These are phyloP conservation scores for Leucoma salicis DNA, from an alignment of 2,888 invertebrate species.

Conservation along the genomic window DNA sequence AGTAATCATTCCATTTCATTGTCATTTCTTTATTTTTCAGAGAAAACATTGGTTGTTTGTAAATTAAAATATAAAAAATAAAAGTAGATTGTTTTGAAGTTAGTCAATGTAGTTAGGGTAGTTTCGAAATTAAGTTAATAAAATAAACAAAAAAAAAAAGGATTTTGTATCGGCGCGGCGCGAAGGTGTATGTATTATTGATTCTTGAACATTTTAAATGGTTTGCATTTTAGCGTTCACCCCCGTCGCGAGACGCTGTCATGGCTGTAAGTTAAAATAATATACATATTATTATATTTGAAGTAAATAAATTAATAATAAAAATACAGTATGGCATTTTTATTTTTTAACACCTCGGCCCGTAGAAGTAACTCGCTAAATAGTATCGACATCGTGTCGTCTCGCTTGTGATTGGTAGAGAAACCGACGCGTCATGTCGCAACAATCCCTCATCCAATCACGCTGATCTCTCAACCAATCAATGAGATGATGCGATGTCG, in stretches of 20 bases:
- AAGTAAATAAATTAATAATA: slow-evolving; percentile 81
- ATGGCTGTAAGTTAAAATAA: slow-evolving; percentile 81
- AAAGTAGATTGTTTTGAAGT: slow-evolving; percentile 35
- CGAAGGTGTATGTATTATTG: slow-evolving; percentile 30
- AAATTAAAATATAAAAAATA: slow-evolving; percentile 51
- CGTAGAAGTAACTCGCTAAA: too few relatives aligned
- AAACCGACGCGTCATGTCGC: too few relatives aligned
- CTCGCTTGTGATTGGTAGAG: too few relatives aligned
- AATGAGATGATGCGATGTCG: too few relatives aligned
- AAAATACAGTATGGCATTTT: slow-evolving; percentile 36
- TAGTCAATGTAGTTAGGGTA: slow-evolving; percentile 42
- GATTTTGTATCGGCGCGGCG: slow-evolving; percentile 36
- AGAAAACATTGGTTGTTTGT: slow-evolving; percentile 65
- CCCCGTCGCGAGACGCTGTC: slow-evolving; percentile 31
- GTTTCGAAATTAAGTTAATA: slow-evolving; percentile 39
- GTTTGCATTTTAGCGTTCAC: slow-evolving; percentile 33
- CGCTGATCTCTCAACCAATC: too few relatives aligned
- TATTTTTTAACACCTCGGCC: background rate
- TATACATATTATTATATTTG: slow-evolving; percentile 81
- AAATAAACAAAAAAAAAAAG: slow-evolving; percentile 37
- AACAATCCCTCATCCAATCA: too few relatives aligned
- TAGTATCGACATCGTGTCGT: too few relatives aligned
- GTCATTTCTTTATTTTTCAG: slow-evolving; percentile 35
- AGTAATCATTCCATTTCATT: slow-evolving; percentile 24
- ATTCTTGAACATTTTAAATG: slow-evolving; percentile 31